Evolutionary conservation across 2,797 vertebrate species (phyloP).

Genomic region (Propithecus deckenii): DNA sequence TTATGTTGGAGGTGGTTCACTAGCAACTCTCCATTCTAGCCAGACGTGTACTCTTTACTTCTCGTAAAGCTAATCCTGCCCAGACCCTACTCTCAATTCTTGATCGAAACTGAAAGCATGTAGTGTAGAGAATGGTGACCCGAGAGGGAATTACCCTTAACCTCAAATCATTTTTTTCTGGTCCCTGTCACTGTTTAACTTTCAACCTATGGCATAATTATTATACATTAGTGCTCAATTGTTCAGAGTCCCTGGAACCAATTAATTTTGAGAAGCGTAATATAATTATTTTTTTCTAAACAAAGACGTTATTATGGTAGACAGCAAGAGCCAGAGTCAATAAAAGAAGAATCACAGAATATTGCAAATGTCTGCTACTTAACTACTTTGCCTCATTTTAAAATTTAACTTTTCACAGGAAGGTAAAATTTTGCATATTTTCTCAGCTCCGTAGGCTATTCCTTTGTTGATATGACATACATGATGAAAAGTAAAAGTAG

Average conservation of each 20-base stretch:
- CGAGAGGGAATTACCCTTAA: background rate
- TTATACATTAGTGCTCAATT: background rate
- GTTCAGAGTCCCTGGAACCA: background rate
- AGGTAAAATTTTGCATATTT: background rate
- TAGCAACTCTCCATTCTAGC: background rate
- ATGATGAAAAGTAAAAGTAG: background rate
- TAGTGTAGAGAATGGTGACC: background rate
- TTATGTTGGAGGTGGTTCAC: background rate
- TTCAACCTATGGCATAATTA: background rate
- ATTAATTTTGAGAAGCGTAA: background rate
- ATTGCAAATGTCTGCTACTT: background rate
- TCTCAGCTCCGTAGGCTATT: background rate
- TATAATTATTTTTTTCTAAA: background rate
- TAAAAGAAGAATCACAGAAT: background rate
- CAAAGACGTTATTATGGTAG: background rate
- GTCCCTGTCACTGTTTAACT: background rate
- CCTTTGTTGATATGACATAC: background rate
- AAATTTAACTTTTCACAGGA: background rate
- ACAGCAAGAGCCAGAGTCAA: background rate
- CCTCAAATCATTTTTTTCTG: background rate
- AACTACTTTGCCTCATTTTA: background rate
- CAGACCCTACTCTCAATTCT: background rate
- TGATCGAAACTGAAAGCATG: background rate
- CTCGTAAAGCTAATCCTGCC: background rate
- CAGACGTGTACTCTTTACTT: background rate